These are phyloP conservation scores for Trachelus troglodyta DNA, from an alignment of 2,888 invertebrate species.

Conservation along the genomic window DNA sequence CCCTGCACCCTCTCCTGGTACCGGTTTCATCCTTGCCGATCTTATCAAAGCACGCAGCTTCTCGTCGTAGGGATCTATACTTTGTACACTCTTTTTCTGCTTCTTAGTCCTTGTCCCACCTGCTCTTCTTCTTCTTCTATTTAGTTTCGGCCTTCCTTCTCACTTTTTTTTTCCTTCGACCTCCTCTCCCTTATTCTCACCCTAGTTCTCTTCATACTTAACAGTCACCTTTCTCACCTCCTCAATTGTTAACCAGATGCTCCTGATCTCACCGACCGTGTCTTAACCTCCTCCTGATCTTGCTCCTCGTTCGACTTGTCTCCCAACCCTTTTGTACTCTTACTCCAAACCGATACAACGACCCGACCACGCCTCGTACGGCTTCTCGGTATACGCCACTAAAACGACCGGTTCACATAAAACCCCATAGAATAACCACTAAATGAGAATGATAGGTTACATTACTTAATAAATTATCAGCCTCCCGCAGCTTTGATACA, in stretches of 20 bases:
- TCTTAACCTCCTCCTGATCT: not conserved
- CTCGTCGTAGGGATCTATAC: slow-evolving; percentile 17
- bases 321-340: slow-evolving; percentile 1
- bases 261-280: slow-evolving; percentile 17
- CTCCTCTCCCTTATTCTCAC: not conserved
- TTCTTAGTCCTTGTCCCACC: slow-evolving; percentile 5
- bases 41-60: slow-evolving; percentile 41
- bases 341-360: not conserved
- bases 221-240: not conserved
- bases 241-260: slow-evolving; percentile 38
- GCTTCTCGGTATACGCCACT: not conserved
- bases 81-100: not conserved
- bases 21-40: slow-evolving; percentile 48
- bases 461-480: not conserved
- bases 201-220: not conserved
- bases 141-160: slow-evolving; percentile 7
- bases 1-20: slow-evolving; percentile 28
- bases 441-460: not conserved
- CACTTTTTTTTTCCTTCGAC: not conserved
- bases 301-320: not conserved
- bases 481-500: not conserved
- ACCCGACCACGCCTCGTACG: not conserved
- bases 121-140: not conserved
- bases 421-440: not conserved
- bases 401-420: not conserved